phyloP scores from a whole-genome alignment of 2,888 invertebrate species.

The Chymomyza fuscimana region DNA sequence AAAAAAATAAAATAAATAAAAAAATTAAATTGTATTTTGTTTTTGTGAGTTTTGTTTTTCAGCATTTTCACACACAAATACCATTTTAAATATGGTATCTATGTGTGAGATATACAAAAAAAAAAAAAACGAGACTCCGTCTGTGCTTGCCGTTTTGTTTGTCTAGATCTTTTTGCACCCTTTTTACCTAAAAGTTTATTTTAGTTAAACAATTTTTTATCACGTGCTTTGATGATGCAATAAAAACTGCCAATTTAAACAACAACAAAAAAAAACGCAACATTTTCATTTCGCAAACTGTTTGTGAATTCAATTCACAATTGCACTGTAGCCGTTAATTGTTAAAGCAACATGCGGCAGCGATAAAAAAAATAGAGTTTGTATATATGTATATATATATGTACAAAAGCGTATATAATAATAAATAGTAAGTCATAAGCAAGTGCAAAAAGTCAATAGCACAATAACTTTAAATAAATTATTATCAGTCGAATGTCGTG shows the following conservation, averaged over 20 bases:
- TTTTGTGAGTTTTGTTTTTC: conserved; percentile 8
- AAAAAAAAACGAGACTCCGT: conserved; percentile 7
- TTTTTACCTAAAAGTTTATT: conserved; percentile 2
- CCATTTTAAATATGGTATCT: conserved; percentile 23
- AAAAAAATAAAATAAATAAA: conserved; percentile 4
- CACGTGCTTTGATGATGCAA: conserved; percentile 13
- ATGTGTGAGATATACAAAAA: neutral
- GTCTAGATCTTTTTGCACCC: neutral
- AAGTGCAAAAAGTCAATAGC: conserved; percentile 29
- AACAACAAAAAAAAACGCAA: neutral
- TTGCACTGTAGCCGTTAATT: conserved; percentile 15
- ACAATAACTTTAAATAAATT: conserved; percentile 30
- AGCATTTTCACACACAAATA: conserved; percentile 29
- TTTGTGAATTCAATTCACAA: conserved; percentile 1
- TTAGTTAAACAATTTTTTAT: neutral
- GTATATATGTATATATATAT: conserved; percentile 13
- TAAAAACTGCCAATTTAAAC: conserved; percentile 4
- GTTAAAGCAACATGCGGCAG: neutral
- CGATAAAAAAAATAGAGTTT: conserved; percentile 13
- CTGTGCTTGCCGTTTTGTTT: neutral
- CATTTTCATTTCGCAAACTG: conserved; percentile 1
- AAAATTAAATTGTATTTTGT: conserved; percentile 19
- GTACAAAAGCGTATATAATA: conserved; percentile 1
- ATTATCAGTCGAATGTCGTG: neutral
- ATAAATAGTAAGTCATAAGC: neutral